These are phyloP conservation scores for Tolypeutes matacus DNA, from an alignment of 2,797 vertebrate genomes.

Conservation along the genomic window DNA sequence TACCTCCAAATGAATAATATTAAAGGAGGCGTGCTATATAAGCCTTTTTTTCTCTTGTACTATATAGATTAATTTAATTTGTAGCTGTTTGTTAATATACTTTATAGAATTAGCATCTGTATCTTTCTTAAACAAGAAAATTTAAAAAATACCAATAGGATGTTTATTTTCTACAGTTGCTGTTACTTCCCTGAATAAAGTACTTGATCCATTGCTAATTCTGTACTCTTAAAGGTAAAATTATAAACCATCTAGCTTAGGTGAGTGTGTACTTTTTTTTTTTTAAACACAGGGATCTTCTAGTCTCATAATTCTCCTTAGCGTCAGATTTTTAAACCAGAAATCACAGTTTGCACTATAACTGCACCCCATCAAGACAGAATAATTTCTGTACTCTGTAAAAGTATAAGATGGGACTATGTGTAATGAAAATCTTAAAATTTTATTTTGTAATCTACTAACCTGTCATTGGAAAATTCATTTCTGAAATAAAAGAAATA, in stretches of 20 bases:
- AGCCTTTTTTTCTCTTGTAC: background rate
- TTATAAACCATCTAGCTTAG: conserved; percentile 45
- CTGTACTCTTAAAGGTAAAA: conserved; percentile 48
- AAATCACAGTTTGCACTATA: conserved; percentile 44
- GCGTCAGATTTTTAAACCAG: conserved; percentile 53
- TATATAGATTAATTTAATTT: background rate
- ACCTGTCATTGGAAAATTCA: conserved; percentile 16
- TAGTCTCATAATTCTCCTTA: conserved; percentile 48
- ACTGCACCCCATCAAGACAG: conserved; percentile 38
- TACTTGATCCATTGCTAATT: conserved; percentile 29
- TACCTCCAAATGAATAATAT: background rate
- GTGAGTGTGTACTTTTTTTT: conserved; percentile 32
- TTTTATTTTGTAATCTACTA: conserved; percentile 55
- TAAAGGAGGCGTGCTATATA: conserved; percentile 15
- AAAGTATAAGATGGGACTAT: background rate
- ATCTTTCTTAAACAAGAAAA: conserved; percentile 53
- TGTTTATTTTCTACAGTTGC: conserved; percentile 30
- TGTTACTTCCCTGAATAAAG: background rate
- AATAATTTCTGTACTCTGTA: conserved; percentile 24
- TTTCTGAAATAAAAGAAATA: conserved; percentile 51
- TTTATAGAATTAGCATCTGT: conserved; percentile 20
- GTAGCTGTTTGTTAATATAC: background rate
- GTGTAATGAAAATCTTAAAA: conserved; percentile 58
- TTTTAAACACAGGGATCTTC: background rate
- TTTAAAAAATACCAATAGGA: background rate